phyloP scores from a whole-genome alignment of 2,888 invertebrate genomes.

The Mystacides longicornis region DNA sequence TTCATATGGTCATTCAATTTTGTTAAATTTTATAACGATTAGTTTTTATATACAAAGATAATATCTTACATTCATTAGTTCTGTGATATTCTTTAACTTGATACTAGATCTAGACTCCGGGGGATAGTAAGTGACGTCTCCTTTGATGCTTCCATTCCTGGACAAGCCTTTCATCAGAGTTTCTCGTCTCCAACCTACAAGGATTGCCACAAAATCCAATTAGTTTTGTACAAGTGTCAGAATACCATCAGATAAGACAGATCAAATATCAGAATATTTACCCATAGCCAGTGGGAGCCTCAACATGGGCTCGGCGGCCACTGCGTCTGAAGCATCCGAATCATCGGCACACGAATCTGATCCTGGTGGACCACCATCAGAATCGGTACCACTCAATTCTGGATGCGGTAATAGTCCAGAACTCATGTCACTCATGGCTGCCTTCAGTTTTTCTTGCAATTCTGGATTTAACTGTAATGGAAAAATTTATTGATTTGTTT shows the following conservation, averaged over 20 bases:
- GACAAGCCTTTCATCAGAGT: conserved; percentile 84
- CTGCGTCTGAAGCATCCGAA: conserved; percentile 27
- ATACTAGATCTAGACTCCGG: conserved; percentile 52
- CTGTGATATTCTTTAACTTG: conserved; percentile 57
- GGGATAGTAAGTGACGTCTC: conserved; percentile 87
- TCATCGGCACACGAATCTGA: conserved; percentile 45
- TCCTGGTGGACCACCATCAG: conserved; percentile 11
- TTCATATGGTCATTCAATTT: no score
- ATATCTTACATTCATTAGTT: conserved; percentile 56
- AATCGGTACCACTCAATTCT: conserved; percentile 30
- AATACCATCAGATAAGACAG: background rate
- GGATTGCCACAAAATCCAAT: background rate
- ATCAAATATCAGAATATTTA: conserved; percentile 23
- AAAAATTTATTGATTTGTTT: no score
- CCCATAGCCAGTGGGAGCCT: conserved; percentile 39
- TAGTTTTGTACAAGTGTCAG: background rate
- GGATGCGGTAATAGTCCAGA: conserved; percentile 16
- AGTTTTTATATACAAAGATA: background rate
- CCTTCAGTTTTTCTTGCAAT: conserved; percentile 43
- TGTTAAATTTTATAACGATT: no score
- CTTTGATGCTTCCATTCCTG: conserved; percentile 77
- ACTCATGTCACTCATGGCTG: conserved; percentile 40
- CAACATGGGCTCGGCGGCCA: conserved; percentile 31
- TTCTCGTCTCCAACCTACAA: conserved; percentile 84
- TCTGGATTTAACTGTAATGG: conserved; percentile 22